phyloP scores from a whole-genome alignment of 2,888 invertebrate species.

The Neoitamus cyanurus region DNA sequence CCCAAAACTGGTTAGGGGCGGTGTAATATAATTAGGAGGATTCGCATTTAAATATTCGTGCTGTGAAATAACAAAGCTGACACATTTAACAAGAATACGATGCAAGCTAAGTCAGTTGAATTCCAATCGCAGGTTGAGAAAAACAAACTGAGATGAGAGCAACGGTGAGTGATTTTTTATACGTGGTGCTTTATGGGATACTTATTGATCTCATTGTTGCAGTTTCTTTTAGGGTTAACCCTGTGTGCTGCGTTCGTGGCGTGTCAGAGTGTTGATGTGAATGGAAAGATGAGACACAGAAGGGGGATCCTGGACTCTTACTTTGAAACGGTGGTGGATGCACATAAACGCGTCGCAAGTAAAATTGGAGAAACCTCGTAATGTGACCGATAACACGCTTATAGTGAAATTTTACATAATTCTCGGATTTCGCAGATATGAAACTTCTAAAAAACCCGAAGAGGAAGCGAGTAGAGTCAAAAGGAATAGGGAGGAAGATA shows the following conservation, averaged over 20 bases:
- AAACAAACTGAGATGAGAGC: neutral
- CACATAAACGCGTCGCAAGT: too few relatives aligned
- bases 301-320: too few relatives aligned
- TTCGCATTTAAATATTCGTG: too few relatives aligned
- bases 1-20: too few relatives aligned
- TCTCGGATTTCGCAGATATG: conserved; percentile 47
- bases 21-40: neutral
- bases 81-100: neutral
- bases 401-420: too few relatives aligned
- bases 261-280: neutral
- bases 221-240: neutral
- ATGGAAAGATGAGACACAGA: neutral
- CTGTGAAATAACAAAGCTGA: neutral
- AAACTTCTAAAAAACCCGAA: conserved; percentile 61
- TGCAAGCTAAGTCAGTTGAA: neutral
- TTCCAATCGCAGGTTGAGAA: neutral
- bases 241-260: neutral
- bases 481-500: conserved; percentile 61
- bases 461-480: conserved; percentile 63
- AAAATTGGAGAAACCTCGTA: too few relatives aligned
- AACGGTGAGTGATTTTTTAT: neutral
- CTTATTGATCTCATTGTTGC: neutral
- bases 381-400: too few relatives aligned
- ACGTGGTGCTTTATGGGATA: too few relatives aligned
- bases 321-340: too few relatives aligned